These are phyloP conservation scores for Clivina fossor DNA, from an alignment of 2,888 invertebrate species.

Conservation along the genomic window DNA sequence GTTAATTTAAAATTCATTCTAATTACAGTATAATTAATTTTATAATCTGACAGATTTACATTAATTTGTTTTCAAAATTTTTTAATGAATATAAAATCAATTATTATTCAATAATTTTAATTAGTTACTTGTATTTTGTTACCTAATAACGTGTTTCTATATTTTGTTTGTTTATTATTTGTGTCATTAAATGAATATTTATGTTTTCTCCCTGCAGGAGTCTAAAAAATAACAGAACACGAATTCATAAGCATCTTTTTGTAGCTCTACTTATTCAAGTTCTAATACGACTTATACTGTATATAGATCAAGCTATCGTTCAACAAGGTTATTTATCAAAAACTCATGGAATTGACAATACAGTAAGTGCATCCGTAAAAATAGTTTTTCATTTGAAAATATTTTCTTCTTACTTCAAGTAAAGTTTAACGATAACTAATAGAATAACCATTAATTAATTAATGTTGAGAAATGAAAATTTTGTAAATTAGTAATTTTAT, in stretches of 20 bases:
- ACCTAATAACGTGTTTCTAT: no score
- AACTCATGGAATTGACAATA: conserved; percentile 64
- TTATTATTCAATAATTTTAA: not conserved
- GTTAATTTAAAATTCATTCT: no score
- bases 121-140: no score
- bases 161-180: no score
- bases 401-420: no score
- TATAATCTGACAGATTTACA: not conserved
- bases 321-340: conserved; percentile 45
- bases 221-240: conserved; percentile 77
- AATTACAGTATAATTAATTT: no score
- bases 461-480: no score
- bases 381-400: conserved; percentile 5
- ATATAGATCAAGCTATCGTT: conserved; percentile 67
- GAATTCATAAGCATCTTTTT: conserved; percentile 84
- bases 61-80: not conserved
- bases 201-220: conserved; percentile 58
- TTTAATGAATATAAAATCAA: not conserved
- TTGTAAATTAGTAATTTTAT: no score
- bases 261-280: conserved; percentile 79
- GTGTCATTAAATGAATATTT: not conserved
- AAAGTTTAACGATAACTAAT: no score
- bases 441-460: no score
- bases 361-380: conserved; percentile 56
- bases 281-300: conserved; percentile 69